Base-by-base conservation (phyloP, 2,113 vertebrate species). In the Cheilinus undulatus region DNA sequence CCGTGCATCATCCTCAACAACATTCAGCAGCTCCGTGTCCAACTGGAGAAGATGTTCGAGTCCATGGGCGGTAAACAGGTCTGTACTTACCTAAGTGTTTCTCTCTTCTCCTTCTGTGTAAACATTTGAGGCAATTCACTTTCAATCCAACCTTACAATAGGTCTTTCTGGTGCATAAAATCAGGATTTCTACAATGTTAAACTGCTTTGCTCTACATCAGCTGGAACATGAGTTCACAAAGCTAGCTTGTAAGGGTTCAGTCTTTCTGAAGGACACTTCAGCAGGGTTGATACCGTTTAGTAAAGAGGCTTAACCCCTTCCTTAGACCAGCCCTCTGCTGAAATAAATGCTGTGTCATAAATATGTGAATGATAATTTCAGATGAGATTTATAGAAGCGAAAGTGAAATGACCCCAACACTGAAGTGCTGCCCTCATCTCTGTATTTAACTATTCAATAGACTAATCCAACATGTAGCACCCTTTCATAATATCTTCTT, bases 1-100 rank as follows among this genome's bases (percentile, higher is more conserved):
- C 93, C 98, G 76, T 99, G 96, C 84, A 97, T 99, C 92, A 80
- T 99, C 88, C 95, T 99, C 89, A 99, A 99, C 91, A 99, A 99
- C 91, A 97, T 99, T 73, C 98, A 99, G 70, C 98, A 99, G 49
- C 76, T 99, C 6, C 91, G 98, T 20, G 96, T 99, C 50, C 97
- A 98, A 66, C 95, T 99, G 78, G 98, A 99, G 91, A 99, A 99
- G 89, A 98, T 98, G 97, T 99, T 99, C 83, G 97, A 99, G 91
- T 97, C 97, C 40, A 99, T 99, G 97, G 97, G 97, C 49, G 98
- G 97, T 27, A 99, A 98, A 88, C 96, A 99, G 96, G 98, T 98
- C 34, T 84, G 88, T 84, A 13, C 28, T 27, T 36, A 23, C 27
- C 5, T 12, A 7, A 10, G 3, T 56, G 20, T 51, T 3, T 69